Base-by-base conservation (phyloP, 2,797 vertebrate genomes). In the Knipowitschia caucasica region DNA sequence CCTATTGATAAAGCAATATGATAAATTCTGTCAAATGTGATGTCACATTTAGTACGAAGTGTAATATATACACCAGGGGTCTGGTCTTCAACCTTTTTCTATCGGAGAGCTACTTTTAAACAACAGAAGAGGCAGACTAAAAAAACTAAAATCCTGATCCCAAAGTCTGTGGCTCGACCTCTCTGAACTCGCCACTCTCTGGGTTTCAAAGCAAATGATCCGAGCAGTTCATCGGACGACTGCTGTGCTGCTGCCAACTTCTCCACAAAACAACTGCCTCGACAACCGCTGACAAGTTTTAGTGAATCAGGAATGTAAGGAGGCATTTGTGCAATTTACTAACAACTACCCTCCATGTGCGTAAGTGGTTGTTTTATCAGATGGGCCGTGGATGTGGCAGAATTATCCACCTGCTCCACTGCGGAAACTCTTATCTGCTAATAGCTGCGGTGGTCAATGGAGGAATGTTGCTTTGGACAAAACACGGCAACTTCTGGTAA, bases 211-310 rank as follows among this genome's bases (percentile, higher is more conserved):
- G 72, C 65, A 59, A 76, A 64, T 35, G 26, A 68, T 62, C 58
- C 73, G 63, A 70, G 77, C 58, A 80, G 81, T 87, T 88, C 88
- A 72, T 86, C 82, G 84, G 88, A 87, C 35, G n/a, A n/a, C 35
- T 63, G 72, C 60, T 65, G 61, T 79, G 43, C 52, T 61, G 52
- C 72, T 81, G 78, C 81, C 80, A 86, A 75, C 50, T 71, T 78
- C 71, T 73, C 53, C 20, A 39, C 17, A 66, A 64, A 78, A 59
- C 81, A 83, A 81, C 79, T 69, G 54, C 55, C 71, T 27, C 69
- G 59, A 65, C 61, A 62, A 57, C 42, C 65, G 66, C 52, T 59
- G 73, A 64, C 21, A 9, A 46, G 50, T 71, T n/a, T 67, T 46
- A 53, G 51, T 73, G 62, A 75, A 78, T 71, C 51, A 70, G 71